These are phyloP conservation scores for Himalopsyche anomala DNA, from an alignment of 2,888 invertebrate species.

Conservation along the genomic window DNA sequence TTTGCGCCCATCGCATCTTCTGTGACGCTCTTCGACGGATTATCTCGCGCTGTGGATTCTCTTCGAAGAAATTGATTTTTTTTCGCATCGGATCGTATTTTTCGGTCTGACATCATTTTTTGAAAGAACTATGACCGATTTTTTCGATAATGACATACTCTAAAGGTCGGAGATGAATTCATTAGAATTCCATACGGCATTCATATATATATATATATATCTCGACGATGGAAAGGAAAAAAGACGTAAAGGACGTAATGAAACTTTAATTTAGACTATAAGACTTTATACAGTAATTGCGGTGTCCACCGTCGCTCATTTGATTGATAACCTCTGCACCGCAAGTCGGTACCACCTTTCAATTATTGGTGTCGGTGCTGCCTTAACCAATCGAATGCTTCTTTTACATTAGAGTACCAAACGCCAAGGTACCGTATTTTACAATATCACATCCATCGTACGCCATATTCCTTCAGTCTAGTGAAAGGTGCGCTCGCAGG, in stretches of 20 bases:
- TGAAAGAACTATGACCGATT: background rate
- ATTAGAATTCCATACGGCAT: too few relatives aligned
- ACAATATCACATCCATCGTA: background rate
- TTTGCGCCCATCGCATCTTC: background rate
- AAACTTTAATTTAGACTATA: too few relatives aligned
- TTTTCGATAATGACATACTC: too few relatives aligned
- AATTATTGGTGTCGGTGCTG: background rate
- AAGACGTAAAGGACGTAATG: too few relatives aligned
- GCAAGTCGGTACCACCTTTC: background rate
- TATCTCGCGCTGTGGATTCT: background rate
- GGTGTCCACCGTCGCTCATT: background rate
- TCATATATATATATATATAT: too few relatives aligned
- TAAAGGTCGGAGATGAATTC: too few relatives aligned
- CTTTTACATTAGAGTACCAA: background rate
- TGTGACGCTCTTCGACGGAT: background rate
- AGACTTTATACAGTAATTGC: too few relatives aligned
- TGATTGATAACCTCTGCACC: slow-evolving; percentile 14
- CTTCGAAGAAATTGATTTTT: background rate
- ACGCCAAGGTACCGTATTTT: background rate
- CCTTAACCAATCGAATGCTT: slow-evolving; percentile 3
- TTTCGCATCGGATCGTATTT: background rate
- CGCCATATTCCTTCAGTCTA: slow-evolving; percentile 8
- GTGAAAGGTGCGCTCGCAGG: slow-evolving; percentile 19
- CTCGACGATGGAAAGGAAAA: too few relatives aligned
- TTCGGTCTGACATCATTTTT: background rate